Percentiles rank a stretch among this genome's conserved stretches.
Conservation (phyloP, 2,888 invertebrate species). For the Doris montereyensis region DNA sequence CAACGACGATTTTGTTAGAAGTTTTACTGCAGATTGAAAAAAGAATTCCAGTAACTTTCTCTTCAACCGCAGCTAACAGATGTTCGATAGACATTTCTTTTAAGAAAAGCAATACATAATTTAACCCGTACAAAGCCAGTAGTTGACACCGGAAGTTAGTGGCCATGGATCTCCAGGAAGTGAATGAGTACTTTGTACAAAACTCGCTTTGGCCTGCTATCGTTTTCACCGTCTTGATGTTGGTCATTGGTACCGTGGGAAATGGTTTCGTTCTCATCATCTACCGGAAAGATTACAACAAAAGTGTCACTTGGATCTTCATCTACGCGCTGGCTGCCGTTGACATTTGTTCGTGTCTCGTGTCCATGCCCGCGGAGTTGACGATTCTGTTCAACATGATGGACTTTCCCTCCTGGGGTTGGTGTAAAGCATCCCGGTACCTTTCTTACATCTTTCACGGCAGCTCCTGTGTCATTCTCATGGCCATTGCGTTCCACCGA, state of each 20-base stretch:
- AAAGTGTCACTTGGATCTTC: conserved; percentile 48
- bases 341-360: conserved; percentile 46
- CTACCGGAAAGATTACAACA: conserved; percentile 43
- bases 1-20: too few species aligned
- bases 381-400: conserved; percentile 40
- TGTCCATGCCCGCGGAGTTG: conserved; percentile 48
- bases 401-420: conserved; percentile 40
- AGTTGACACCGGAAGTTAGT: too few species aligned
- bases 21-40: too few species aligned
- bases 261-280: conserved; percentile 46
- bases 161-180: too few species aligned
- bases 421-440: conserved; percentile 48
- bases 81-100: too few species aligned
- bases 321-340: conserved; percentile 47
- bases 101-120: too few species aligned
- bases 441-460: conserved; percentile 47
- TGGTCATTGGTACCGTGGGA: conserved; percentile 27
- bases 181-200: neutral
- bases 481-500: conserved; percentile 50
- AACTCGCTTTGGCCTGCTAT: conserved; percentile 36
- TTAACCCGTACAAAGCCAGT: too few species aligned
- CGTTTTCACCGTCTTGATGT: conserved; percentile 41
- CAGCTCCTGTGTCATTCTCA: conserved; percentile 44
- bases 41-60: too few species aligned
- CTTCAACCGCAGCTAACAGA: too few species aligned